Conservation (phyloP, 2,888 invertebrate species). For the Drosophila emarginata region DNA sequence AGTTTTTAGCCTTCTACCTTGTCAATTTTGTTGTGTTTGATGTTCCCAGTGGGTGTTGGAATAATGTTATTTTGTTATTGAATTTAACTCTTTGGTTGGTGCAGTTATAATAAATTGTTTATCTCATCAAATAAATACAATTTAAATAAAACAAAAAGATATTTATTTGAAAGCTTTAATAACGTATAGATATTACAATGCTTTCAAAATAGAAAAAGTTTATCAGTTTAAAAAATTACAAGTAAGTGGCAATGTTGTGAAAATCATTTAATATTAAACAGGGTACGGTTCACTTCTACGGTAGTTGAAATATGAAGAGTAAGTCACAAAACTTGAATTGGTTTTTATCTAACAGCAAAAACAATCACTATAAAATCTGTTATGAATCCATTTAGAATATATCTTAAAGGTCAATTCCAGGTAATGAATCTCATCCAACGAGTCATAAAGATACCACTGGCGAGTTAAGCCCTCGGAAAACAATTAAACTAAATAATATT, state of each 20-base stretch:
- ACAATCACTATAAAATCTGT: too few species aligned
- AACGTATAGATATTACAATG: not conserved
- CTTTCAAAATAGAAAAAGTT: not conserved
- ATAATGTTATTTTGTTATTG: conserved; percentile 9
- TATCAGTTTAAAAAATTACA: too few species aligned
- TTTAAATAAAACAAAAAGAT: not conserved
- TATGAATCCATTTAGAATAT: too few species aligned
- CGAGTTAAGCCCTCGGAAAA: not conserved
- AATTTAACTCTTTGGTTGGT: conserved; percentile 7
- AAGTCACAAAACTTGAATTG: too few species aligned
- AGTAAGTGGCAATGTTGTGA: not conserved
- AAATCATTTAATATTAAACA: not conserved
- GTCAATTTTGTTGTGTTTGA: not conserved
- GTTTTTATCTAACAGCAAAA: too few species aligned
- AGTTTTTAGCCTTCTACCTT: not conserved
- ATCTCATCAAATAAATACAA: not conserved
- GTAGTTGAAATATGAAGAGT: too few species aligned
- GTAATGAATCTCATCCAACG: not conserved
- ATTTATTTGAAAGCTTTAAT: not conserved
- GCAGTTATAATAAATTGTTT: not conserved
- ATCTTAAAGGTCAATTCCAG: not conserved
- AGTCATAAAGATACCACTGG: not conserved
- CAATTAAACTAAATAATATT: not conserved
- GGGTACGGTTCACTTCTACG: not conserved
- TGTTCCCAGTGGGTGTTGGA: not conserved